A percentile compares a stretch with the other conserved stretches of the same genome.
Evolutionary conservation across 2,888 invertebrate species (phyloP).

Genomic region (Atrina japonica): DNA sequence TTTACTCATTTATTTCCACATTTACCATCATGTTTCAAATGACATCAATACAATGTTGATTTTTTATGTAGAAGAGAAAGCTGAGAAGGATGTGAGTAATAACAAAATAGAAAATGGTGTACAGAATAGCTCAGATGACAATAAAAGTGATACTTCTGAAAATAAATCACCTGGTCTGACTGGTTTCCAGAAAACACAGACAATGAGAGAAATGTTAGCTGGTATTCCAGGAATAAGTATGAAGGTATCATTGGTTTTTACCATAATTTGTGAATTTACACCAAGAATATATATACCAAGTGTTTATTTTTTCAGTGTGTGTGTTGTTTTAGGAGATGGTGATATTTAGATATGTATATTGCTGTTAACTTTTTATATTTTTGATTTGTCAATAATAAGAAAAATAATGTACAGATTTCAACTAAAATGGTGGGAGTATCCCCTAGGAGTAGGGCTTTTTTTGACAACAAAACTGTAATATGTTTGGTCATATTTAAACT

Average conservation of each 20-base stretch:
- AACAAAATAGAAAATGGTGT: constrained; percentile 33
- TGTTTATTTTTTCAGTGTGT: too few species aligned
- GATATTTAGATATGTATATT: too few species aligned
- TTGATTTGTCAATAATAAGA: neutral
- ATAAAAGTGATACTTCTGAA: constrained; percentile 5
- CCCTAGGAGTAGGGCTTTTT: too few species aligned
- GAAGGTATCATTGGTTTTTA: constrained; percentile 67
- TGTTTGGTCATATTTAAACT: too few species aligned
- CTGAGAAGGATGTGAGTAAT: constrained; percentile 1
- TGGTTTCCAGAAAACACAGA: constrained; percentile 49
- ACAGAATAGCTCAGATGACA: constrained; percentile 24
- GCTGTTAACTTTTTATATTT: neutral
- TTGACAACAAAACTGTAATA: too few species aligned
- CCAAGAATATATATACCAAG: neutral
- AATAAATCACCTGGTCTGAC: constrained; percentile 26
- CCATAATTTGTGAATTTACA: neutral
- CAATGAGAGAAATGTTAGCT: constrained; percentile 70
- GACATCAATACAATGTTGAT: neutral
- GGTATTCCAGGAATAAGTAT: constrained; percentile 74
- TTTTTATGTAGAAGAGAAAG: constrained; percentile 3
- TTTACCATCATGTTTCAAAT: neutral
- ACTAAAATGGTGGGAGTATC: too few species aligned
- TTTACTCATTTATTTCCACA: too few species aligned
- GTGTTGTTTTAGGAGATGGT: too few species aligned
- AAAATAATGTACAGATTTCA: neutral